A percentile compares a stretch with the other conserved stretches of the same genome.
These are phyloP conservation scores for Urocitellus parryii DNA, from an alignment of 2,113 vertebrate species.

Conservation along the genomic window DNA sequence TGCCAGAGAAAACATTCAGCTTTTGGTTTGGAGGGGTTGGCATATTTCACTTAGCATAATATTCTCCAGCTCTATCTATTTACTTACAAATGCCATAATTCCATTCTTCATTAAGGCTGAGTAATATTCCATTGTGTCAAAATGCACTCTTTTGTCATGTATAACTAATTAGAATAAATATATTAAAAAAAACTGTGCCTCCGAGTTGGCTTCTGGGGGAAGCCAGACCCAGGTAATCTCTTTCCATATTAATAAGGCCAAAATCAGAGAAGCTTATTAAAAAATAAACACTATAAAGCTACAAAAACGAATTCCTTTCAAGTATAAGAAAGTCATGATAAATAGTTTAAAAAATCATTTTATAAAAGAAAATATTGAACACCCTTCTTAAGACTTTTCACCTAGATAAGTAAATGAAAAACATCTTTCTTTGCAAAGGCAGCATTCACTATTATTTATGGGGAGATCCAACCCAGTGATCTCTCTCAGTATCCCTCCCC, in stretches of 20 bases:
- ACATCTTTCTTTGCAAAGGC: not conserved
- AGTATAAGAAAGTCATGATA: not conserved
- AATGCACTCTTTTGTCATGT: too few relatives aligned
- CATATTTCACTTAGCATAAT: too few relatives aligned
- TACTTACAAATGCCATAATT: too few relatives aligned
- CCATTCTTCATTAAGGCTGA: too few relatives aligned
- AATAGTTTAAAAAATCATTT: not conserved
- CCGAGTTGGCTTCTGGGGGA: rapidly evolving
- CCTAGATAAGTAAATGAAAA: not conserved
- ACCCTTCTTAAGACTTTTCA: not conserved
- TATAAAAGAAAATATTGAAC: not conserved
- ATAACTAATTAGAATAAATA: too few relatives aligned
- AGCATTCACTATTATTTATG: not conserved
- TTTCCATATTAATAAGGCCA: not conserved
- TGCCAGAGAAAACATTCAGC: too few relatives aligned
- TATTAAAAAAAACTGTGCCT: not conserved
- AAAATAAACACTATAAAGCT: not conserved
- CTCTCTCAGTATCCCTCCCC: not conserved
- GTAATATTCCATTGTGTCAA: too few relatives aligned
- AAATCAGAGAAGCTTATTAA: not conserved
- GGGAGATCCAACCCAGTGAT: too few relatives aligned
- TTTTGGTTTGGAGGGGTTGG: too few relatives aligned
- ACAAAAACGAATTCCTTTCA: not conserved
- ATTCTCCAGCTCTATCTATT: too few relatives aligned
- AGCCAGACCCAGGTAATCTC: not conserved